Evolutionary conservation across 2,113 vertebrate genomes (phyloP), one percentile per base, ranked within the genome.

Genomic region (Euleptes europaea): DNA sequence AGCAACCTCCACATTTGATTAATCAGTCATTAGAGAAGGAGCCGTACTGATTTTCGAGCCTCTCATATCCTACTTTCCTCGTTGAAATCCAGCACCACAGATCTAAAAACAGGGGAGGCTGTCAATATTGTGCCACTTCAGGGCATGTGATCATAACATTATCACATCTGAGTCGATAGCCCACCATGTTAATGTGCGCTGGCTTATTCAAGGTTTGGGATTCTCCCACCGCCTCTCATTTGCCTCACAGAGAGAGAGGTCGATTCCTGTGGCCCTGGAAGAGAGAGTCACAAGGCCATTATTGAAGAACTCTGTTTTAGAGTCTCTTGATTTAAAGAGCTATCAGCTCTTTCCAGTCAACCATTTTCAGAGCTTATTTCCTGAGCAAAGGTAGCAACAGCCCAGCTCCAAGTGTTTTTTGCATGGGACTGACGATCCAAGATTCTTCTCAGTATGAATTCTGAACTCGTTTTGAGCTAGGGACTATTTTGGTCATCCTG

Each of bases 1-100:
- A 91, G 88, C 92, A 92, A 90, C 91, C 85, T 93, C 88, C 92
- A 92, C 85, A 93, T 92, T 93, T 94, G 93, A 95, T 93, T 94
- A 95, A 95, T 95, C 94, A 94, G 86, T 93, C 94, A 93, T 95
- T 94, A 92, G 91, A 86, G 92, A 92, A 92, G 93, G 88, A 91
- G 87, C 91, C 93, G 31, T 78, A 94, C 93, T 93, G 94, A 81
- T 93, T 93, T 42, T 92, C 84, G 63, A 91, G 90, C 66, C 90
- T 87, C 87, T 82, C 74, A 71, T 84, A 92, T 92, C 86, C 57
- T 84, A 86, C 86, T 92, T 90, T 91, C 84, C 54, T 86, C 88
- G 87, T 69, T 91, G 89, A 91, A 92, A 91, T 78, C 89, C 74
- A 88, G 82, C 86, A 66, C 84, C 54, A 85, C 9, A 90, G 84